Evolutionary conservation across 2,888 invertebrate genomes (phyloP), one percentile per base, ranked within the genome.

Genomic region (Caenorhabditis uteleia): DNA sequence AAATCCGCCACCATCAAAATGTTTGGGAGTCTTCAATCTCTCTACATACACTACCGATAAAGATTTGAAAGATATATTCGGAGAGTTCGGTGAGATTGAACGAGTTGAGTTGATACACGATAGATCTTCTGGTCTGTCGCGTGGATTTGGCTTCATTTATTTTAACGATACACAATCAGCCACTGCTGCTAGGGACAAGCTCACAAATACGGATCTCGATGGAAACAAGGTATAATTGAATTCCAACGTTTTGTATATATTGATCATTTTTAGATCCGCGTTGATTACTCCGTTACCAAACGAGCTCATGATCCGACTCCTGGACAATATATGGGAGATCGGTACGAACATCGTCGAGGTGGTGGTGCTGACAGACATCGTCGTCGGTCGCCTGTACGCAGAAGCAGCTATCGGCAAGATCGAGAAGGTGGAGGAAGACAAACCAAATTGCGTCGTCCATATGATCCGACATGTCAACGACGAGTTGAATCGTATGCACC

Each of bases 11-110:
- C 91, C 92, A 2, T 91, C 90, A 43, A 88, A 91, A 50, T 95
- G 95, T 83, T 87, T 97, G 45, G 97, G 97, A 18, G 90, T 97
- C 12, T 97, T 97, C 85, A 95, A 95, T 3, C 87, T 97, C 55
- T 94, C 91, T 83, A 89, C 93, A 51, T 90, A 91, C 85, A 97
- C 95, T 0, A 91, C 92, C 1, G 95, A 95, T 84, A 89, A 91
- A 77, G 92, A 94, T 84, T 88, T 97, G 38, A 89, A 91, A 82
- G 91, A 93, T 79, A 91, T 95, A 72, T 95, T 97, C 86, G 89
- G 89, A 42, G 92, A 93, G 84, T 95, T 89, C 84, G 95, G 95
- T 2, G 90, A 90, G 0, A 90, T 97, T 29, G 93, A 95, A 83
- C 89, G 92, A 83, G 90, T 68, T 23, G 92, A 94, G 86, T 90